These are phyloP conservation scores for Eilema caniola DNA, from an alignment of 2,888 invertebrate species.

Conservation along the genomic window DNA sequence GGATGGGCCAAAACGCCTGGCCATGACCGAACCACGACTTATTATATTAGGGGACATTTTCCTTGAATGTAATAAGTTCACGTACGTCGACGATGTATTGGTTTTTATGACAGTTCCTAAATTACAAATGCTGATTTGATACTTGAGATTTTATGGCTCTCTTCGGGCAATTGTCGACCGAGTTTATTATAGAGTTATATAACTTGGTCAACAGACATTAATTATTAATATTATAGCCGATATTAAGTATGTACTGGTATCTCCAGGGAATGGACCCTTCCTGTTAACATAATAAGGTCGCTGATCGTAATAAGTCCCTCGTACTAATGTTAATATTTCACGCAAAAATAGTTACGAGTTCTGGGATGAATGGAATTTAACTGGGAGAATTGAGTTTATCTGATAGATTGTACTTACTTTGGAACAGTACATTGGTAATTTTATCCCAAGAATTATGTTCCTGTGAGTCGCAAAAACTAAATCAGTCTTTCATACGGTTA, in stretches of 20 bases:
- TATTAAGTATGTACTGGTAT: background rate
- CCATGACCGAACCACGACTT: constrained; percentile 15
- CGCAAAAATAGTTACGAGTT: too few relatives aligned
- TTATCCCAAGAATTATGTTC: too few relatives aligned
- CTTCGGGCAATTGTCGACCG: background rate
- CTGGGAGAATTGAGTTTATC: too few relatives aligned
- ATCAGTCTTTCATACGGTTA: too few relatives aligned
- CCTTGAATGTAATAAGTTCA: constrained; percentile 26
- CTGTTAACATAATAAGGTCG: too few relatives aligned
- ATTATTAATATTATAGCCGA: background rate
- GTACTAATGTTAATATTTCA: too few relatives aligned
- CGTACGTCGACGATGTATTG: constrained; percentile 13
- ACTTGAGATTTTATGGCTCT: constrained; percentile 16
- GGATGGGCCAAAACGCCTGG: constrained; percentile 6
- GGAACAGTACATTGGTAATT: too few relatives aligned
- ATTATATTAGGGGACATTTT: constrained; percentile 20
- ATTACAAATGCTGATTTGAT: constrained; percentile 19
- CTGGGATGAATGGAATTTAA: too few relatives aligned
- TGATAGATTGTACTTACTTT: too few relatives aligned
- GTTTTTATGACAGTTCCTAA: constrained; percentile 23
- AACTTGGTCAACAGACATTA: background rate
- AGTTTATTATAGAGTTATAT: background rate
- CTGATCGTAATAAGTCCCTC: too few relatives aligned
- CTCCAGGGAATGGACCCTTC: too few relatives aligned
- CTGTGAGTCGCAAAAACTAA: too few relatives aligned